Evolutionary conservation across 2,797 vertebrate species (phyloP).

Genomic region (Smutsia gigantea): DNA sequence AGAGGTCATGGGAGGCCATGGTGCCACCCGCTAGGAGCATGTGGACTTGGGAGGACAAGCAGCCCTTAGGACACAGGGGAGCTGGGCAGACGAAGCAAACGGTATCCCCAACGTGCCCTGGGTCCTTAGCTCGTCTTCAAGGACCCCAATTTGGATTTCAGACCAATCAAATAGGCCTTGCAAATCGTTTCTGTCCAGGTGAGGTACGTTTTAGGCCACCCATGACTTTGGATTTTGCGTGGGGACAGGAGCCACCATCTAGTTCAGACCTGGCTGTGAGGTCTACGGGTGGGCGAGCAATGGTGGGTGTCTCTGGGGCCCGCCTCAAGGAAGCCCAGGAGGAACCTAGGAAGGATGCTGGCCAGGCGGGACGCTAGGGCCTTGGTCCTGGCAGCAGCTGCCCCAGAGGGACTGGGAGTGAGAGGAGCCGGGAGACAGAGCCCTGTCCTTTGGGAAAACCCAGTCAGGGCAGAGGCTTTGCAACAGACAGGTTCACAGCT

Average conservation of each 20-base stretch:
- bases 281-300: background rate
- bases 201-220: too few relatives aligned
- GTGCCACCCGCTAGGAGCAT: background rate
- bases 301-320: background rate
- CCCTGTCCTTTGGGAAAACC: background rate
- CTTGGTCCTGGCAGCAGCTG: background rate
- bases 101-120: fast-evolving
- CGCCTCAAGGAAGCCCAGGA: background rate
- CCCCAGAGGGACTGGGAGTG: too few relatives aligned
- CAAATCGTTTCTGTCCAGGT: background rate
- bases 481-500: background rate
- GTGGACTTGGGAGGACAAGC: fast-evolving
- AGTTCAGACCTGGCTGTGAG: too few relatives aligned
- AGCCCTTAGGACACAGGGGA: fast-evolving
- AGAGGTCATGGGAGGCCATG: fast-evolving
- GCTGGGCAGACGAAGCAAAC: too few relatives aligned
- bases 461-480: background rate
- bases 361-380: background rate
- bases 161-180: fast-evolving
- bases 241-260: fast-evolving
- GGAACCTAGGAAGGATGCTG: too few relatives aligned
- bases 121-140: background rate
- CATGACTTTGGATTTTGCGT: background rate
- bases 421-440: too few relatives aligned
- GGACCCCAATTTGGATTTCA: background rate